Evolutionary conservation across 2,113 vertebrate species (phyloP), one percentile per base, ranked within the genome.

Genomic region (Arizona elegans): DNA sequence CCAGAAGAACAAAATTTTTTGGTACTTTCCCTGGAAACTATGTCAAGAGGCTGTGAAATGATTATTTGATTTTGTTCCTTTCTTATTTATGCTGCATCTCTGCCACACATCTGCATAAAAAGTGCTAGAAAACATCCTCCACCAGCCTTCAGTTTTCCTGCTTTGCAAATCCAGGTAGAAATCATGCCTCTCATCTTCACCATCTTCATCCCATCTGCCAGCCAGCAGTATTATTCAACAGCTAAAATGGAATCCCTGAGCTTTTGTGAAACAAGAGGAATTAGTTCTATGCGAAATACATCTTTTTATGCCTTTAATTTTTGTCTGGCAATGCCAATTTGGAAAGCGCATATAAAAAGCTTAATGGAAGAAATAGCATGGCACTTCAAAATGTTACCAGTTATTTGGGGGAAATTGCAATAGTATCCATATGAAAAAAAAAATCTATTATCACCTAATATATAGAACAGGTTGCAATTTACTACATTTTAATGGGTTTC

Each of bases 1-100:
- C 99, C 12, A 99, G 99, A 97, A 98, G 98, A 98, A 99, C 98
- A 97, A 99, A 98, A 98, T 98, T 98, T 96, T 99, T 99, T 97
- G 99, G 99, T 97, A 99, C 99, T 97, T 99, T 99, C 97, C 99
- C 99, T 65, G 99, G 99, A 98, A 99, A 99, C 98, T 99, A 99
- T 92, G 99, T 99, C 96, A 99, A 99, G 98, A 98, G 98, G 97
- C 98, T 99, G 97, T 99, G 98, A 99, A 94, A 11, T 94, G 90
- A 81, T 96, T 94, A 50, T 65, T 93, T 90, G 6, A 52, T 90
- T 29, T 93, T 95, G 96, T 96, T 24, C 54, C 50, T 87, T 98
- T 97, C 97, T 97, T 97, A 95, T 96, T 96, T 95, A 97, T 95
- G 95, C 96, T 88, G 94, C 96, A 94, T 96, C 96, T 97, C 97